Evolutionary conservation across 2,888 invertebrate species (phyloP), one percentile per base, ranked within the genome.

Genomic region (Pediacus dermestoides): DNA sequence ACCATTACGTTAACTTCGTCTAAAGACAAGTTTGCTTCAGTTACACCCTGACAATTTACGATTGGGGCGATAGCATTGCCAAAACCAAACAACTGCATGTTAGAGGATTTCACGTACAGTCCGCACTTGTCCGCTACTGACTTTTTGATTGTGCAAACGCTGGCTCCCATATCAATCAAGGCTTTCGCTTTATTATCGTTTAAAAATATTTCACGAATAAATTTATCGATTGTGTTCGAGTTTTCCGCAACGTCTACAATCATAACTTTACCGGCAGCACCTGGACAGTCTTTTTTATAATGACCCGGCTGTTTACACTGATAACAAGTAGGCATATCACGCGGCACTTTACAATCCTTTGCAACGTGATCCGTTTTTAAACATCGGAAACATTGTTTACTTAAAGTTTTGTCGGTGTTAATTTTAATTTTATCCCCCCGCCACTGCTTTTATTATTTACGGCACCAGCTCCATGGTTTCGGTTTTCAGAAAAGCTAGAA

Each of bases 11-110:
- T 6, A 18, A 18, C 21, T 7, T 18, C 21, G 21, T 18, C 21
- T 6, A 18, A 7, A 7, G 6, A 6, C 6, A 18, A 7, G 6
- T 18, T 18, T n/a, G 21, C 21, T 7, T 18, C 6, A n/a, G n/a
- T 18, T 18, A n/a, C n/a, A 18, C 21, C 21, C n/a, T 18, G 21
- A 18, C 21, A n/a, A n/a, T n/a, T 18, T n/a, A 18, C n/a, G 6
- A 18, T 6, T 18, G 21, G n/a, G 21, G 21, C n/a, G n/a, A n/a
- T n/a, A n/a, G n/a, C 21, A 18, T n/a, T n/a, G 21, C 21, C 21
- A 18, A 18, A 18, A 7, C 21, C 21, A 18, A n/a, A 7, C 6
- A 18, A n/a, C 6, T 18, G 6, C n/a, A n/a, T 18, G n/a, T 6
- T 18, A 18, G 6, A 6, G 6, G 21, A 18, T 6, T 18, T 18